Conservation (phyloP, 2,888 invertebrate genomes). For the Drosophila subsilvestris region DNA sequence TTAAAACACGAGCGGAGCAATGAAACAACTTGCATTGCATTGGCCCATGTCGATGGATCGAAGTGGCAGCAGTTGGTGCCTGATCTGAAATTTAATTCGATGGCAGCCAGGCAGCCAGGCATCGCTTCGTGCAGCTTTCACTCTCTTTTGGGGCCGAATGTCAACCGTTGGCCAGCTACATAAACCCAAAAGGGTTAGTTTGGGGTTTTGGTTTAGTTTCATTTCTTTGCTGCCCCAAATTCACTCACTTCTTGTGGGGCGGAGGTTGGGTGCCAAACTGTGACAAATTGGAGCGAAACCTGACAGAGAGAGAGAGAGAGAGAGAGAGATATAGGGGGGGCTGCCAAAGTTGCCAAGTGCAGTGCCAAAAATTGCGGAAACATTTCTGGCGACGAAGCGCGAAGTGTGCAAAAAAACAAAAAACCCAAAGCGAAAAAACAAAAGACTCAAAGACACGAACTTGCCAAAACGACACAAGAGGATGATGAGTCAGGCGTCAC, state of each 20-base stretch:
- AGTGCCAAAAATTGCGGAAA: slow-evolving; percentile 72
- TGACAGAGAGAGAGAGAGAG: not conserved
- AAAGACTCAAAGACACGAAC: slow-evolving; percentile 74
- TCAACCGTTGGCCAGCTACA: slow-evolving; percentile 49
- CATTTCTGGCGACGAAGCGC: slow-evolving; percentile 48
- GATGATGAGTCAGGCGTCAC: slow-evolving; percentile 37
- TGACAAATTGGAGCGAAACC: slow-evolving; percentile 66
- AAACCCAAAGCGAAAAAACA: slow-evolving; percentile 52
- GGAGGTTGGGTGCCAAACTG: slow-evolving; percentile 23
- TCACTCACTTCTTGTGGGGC: slow-evolving; percentile 34
- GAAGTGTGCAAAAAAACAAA: slow-evolving; percentile 29
- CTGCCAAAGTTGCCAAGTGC: slow-evolving; percentile 58
- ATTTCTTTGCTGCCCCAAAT: not conserved
- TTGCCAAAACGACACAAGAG: slow-evolving; percentile 34
- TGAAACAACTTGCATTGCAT: slow-evolving; percentile 60
- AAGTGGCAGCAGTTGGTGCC: slow-evolving; percentile 45
- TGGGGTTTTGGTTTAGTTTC: not conserved
- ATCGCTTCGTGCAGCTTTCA: slow-evolving; percentile 73
- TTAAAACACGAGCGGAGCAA: slow-evolving; percentile 77
- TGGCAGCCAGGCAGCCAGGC: slow-evolving; percentile 25
- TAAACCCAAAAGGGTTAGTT: not conserved
- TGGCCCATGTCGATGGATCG: slow-evolving; percentile 69
- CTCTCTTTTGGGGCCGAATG: slow-evolving; percentile 75
- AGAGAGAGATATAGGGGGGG: too few relatives aligned
- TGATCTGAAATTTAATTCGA: slow-evolving; percentile 73